Evolutionary conservation across 2,113 vertebrate species (phyloP), one percentile per base, ranked within the genome.

Genomic region (Semnornis frantzii): DNA sequence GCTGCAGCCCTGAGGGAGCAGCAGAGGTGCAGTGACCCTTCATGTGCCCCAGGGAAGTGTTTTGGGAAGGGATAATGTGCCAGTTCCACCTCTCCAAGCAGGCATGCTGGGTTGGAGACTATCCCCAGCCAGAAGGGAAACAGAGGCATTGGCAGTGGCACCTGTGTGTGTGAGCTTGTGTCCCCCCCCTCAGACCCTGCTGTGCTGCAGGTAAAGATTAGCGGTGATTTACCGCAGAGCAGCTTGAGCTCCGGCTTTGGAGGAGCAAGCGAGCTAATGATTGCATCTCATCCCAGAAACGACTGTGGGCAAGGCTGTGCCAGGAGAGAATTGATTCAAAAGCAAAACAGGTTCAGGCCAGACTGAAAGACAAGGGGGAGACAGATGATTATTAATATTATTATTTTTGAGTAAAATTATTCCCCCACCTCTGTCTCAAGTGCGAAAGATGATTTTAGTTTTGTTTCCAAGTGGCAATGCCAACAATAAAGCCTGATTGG

Each of bases 401-500:
- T 52, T 12, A 48, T 21, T 48, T 24, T 52, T 23, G 50, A 52
- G 21, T 52, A 13, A 52, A 52, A 52, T 52, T 12, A 23, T 50
- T 50, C 12, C 14, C 25, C 52, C 1, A 6, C 6, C 86, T 86
- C 12, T 2, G 1, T 90, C 87, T 96, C 88, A 87, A 85, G 68
- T 75, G 74, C 21, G 42, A 87, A 54, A 73, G 93, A 95, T 71
- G 78, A 23, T 95, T 93, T 31, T 52, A 97, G 81, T 71, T 82
- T 92, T 96, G 31, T 90, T 96, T 94, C 87, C 80, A 52, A 16
- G 30, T 64, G 55, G 62, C 68, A 85, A 89, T 10, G 21, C 24
- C 75, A 87, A 87, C 94, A 95, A 92, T 97, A 97, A 97, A 97
- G 97, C 95, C 95, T 96, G 95, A 96, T 87, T 96, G 92, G 96